phyloP scores from a whole-genome alignment of 2,888 invertebrate species.

The Bellardia pandia region DNA sequence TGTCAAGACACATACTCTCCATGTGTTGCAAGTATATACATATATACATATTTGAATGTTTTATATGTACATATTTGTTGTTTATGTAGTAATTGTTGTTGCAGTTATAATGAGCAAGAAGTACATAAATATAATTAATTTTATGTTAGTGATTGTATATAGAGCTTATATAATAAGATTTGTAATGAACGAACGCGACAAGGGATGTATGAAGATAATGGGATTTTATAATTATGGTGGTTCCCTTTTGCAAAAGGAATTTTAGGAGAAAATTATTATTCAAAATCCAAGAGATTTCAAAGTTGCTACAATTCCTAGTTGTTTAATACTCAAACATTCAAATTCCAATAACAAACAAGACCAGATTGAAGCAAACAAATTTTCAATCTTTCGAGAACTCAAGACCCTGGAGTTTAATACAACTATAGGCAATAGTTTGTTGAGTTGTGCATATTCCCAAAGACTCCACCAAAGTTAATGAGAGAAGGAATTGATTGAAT shows the following conservation, averaged over 20 bases:
- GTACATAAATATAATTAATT: slow-evolving; percentile 52
- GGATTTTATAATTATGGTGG: slow-evolving; percentile 5
- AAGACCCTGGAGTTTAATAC: no score
- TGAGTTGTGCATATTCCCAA: no score
- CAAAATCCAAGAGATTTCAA: no score
- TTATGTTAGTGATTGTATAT: slow-evolving; percentile 35
- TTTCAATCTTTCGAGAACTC: no score
- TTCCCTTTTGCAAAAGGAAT: background rate
- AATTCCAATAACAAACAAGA: no score
- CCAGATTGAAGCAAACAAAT: no score
- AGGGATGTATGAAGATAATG: background rate
- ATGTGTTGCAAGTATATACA: slow-evolving; percentile 1
- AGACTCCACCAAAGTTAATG: no score
- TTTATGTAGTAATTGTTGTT: slow-evolving; percentile 1
- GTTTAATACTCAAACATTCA: no score
- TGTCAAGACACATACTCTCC: background rate
- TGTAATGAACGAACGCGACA: background rate
- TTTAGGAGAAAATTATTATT: no score
- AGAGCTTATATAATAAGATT: slow-evolving; percentile 55
- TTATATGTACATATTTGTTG: background rate
- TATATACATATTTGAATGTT: slow-evolving; percentile 8
- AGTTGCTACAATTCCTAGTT: no score
- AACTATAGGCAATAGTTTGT: no score
- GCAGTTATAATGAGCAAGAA: slow-evolving; percentile 59
- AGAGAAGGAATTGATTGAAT: no score